phyloP scores from a whole-genome alignment of 1,140 invertebrate species.

The Achatina immaculata region DNA sequence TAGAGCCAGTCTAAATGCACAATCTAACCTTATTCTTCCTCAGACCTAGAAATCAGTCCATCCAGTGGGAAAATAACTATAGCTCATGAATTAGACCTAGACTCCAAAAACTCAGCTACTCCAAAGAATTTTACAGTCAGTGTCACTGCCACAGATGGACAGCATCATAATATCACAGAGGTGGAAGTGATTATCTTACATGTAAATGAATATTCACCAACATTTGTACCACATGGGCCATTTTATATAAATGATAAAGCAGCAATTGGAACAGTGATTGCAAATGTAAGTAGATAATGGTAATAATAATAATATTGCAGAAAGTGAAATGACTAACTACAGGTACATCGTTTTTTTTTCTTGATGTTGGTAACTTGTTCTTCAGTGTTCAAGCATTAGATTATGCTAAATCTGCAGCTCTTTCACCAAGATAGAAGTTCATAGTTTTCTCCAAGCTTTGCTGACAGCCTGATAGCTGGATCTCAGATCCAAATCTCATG shows the following conservation, averaged over 20 bases:
- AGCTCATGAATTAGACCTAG: constrained; percentile 10
- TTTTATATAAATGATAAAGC: constrained; percentile 29
- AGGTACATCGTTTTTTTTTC: too few relatives aligned
- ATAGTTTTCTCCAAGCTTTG: too few relatives aligned
- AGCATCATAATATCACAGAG: background rate
- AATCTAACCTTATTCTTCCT: background rate
- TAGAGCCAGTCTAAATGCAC: too few relatives aligned
- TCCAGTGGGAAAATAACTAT: background rate
- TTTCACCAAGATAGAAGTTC: too few relatives aligned
- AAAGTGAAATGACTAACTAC: background rate
- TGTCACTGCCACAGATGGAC: constrained; percentile 38
- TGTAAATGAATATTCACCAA: constrained; percentile 45
- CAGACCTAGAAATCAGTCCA: background rate
- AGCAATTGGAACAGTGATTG: background rate
- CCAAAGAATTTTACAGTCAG: background rate
- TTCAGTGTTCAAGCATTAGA: too few relatives aligned
- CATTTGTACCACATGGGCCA: background rate
- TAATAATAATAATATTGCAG: background rate
- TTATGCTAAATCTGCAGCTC: too few relatives aligned
- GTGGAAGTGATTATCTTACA: constrained; percentile 28
- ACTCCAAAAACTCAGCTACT: too few relatives aligned
- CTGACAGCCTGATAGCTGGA: too few relatives aligned
- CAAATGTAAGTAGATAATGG: background rate
- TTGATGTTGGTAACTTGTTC: too few relatives aligned
- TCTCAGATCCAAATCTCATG: too few relatives aligned